A percentile compares a stretch with the other conserved stretches of the same genome.
Evolutionary conservation across 2,888 invertebrate species (phyloP).

Genomic region (Pristionchus entomophagus): DNA sequence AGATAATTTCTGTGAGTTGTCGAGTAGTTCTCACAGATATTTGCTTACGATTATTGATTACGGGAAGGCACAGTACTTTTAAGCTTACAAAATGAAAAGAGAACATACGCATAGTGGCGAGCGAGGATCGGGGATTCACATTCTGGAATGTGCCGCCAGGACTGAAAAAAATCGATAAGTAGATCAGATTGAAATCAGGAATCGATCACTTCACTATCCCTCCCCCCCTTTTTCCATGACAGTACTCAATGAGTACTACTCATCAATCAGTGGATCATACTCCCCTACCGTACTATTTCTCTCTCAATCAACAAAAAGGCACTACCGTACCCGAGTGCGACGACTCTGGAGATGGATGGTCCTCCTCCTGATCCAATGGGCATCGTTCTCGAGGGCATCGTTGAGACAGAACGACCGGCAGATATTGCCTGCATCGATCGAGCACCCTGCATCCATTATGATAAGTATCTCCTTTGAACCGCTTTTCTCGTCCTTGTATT

Average conservation of each 20-base stretch:
- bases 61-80: too few species aligned
- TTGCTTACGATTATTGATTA: too few species aligned
- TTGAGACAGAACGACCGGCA: neutral
- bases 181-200: too few species aligned
- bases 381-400: neutral
- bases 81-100: neutral
- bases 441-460: slow-evolving; percentile 17
- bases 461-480: too few species aligned
- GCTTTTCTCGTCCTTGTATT: too few species aligned
- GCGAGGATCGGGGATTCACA: too few species aligned
- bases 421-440: slow-evolving; percentile 10
- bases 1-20: too few species aligned
- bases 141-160: slow-evolving; percentile 33
- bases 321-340: neutral
- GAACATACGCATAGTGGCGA: neutral
- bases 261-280: neutral
- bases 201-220: neutral
- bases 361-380: neutral
- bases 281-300: neutral
- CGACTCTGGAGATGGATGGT: neutral
- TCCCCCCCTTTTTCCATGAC: neutral
- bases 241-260: neutral
- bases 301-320: too few species aligned
- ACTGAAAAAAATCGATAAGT: slow-evolving; percentile 7
- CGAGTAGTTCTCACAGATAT: too few species aligned